phyloP scores from a whole-genome alignment of 2,113 vertebrate genomes.

The Rhea americana region DNA sequence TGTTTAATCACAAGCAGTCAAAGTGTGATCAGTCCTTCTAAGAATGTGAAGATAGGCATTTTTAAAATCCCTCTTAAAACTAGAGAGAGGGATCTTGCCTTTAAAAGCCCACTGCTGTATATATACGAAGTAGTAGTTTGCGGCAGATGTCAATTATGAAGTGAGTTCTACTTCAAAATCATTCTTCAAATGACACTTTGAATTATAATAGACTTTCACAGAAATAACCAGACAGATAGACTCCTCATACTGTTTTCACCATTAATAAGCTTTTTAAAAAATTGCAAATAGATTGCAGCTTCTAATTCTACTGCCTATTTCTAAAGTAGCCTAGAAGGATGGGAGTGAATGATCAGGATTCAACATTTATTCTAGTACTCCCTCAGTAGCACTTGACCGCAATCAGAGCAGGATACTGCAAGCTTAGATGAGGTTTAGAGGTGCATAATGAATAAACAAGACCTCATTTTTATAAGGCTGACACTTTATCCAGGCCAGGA shows the following conservation, averaged over 20 bases:
- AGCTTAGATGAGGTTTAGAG: neutral
- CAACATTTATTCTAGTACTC: neutral
- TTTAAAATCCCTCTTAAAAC: neutral
- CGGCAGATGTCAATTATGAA: neutral
- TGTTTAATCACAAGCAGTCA: neutral
- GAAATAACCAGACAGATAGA: neutral
- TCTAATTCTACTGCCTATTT: neutral
- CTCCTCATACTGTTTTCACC: neutral
- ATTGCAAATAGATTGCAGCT: neutral
- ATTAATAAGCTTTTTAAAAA: neutral
- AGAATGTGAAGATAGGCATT: neutral
- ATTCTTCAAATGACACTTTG: neutral
- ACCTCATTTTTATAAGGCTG: neutral
- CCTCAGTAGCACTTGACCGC: neutral
- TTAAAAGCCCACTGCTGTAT: neutral
- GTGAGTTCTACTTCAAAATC: neutral
- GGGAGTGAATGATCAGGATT: neutral
- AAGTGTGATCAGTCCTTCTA: neutral
- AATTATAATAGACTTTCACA: neutral
- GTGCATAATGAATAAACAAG: neutral
- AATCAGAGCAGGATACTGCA: neutral
- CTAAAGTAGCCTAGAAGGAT: neutral
- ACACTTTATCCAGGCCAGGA: neutral
- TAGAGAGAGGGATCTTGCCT: neutral
- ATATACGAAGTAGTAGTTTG: accelerated